A percentile compares a stretch with the other conserved stretches of the same genome.
phyloP scores from a whole-genome alignment of 2,797 vertebrate species.

The Selene dorsalis region DNA sequence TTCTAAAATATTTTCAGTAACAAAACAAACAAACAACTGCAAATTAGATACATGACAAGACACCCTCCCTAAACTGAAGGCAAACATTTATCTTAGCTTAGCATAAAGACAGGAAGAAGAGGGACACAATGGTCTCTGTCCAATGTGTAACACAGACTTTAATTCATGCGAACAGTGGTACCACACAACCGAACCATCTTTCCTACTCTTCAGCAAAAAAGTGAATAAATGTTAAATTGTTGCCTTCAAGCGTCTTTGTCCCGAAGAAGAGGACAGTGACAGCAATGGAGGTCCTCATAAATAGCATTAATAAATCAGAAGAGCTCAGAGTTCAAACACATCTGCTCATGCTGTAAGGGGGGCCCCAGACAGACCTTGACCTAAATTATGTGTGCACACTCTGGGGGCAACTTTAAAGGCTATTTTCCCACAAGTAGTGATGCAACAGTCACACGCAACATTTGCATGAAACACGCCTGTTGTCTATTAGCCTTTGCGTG shows the following conservation, averaged over 20 bases:
- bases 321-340: conserved; percentile 24
- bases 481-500: neutral
- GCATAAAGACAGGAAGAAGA: no score
- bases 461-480: no score
- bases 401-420: neutral
- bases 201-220: neutral
- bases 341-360: conserved; percentile 22
- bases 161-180: no score
- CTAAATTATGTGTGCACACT: conserved; percentile 5
- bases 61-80: no score
- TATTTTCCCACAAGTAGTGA: neutral
- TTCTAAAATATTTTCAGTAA: no score
- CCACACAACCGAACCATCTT: neutral
- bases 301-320: neutral
- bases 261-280: neutral
- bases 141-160: no score
- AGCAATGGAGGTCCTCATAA: neutral
- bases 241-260: neutral
- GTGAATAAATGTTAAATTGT: neutral
- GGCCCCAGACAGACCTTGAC: neutral
- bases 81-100: no score
- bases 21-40: no score
- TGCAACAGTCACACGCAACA: neutral
- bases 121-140: no score
- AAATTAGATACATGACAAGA: no score